These are phyloP conservation scores for Streblospio benedicti DNA, from an alignment of 1,140 invertebrate genomes.

Conservation along the genomic window DNA sequence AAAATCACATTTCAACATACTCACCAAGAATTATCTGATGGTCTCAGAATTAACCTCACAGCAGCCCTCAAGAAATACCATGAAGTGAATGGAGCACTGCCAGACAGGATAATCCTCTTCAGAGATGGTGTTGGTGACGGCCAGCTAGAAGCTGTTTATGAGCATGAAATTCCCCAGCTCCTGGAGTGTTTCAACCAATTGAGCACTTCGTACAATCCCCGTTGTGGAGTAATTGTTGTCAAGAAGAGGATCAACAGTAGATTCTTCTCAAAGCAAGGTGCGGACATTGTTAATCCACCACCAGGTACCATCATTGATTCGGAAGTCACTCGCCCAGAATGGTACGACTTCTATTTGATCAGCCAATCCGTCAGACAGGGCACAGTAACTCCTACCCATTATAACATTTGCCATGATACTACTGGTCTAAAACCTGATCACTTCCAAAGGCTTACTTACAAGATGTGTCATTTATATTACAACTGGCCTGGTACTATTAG, in stretches of 20 bases:
- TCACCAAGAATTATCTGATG: constrained; percentile 6
- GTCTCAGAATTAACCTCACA: not conserved
- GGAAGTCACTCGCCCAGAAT: constrained; percentile 25
- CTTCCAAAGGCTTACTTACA: constrained; percentile 71
- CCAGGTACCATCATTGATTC: constrained; percentile 78
- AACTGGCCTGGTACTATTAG: constrained; percentile 59
- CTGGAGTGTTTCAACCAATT: not conserved
- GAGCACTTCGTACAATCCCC: constrained; percentile 36
- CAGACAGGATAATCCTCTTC: constrained; percentile 76
- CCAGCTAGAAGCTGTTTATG: constrained; percentile 59
- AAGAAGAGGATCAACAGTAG: constrained; percentile 69
- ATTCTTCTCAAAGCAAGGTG: constrained; percentile 13
- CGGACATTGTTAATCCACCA: constrained; percentile 60
- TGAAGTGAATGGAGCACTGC: constrained; percentile 39
- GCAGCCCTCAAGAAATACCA: constrained; percentile 11
- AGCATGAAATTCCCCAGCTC: constrained; percentile 57
- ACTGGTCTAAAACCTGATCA: constrained; percentile 56
- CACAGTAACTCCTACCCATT: constrained; percentile 71
- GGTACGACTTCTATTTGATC: constrained; percentile 67
- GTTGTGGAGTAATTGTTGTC: constrained; percentile 53
- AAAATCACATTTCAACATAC: constrained; percentile 9
- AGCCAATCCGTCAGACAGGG: constrained; percentile 67
- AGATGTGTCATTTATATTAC: constrained; percentile 74
- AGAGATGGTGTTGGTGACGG: constrained; percentile 89
- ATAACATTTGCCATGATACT: constrained; percentile 65